Evolutionary conservation across 2,888 invertebrate genomes (phyloP).

Genomic region (Mesoligia furuncula): DNA sequence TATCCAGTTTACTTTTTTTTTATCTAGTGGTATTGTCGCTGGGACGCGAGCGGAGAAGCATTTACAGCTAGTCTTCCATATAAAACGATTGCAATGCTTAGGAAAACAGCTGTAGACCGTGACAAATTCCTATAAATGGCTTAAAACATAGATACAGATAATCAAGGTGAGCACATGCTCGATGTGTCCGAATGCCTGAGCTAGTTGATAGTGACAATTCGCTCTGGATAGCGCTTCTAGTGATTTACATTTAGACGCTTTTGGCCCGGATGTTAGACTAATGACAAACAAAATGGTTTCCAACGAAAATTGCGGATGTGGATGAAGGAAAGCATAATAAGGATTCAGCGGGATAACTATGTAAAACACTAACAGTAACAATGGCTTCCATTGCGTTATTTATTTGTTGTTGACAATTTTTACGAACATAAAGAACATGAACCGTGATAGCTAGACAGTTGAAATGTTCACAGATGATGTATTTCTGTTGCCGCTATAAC

Average conservation of each 20-base stretch:
- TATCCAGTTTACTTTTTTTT: too few species aligned
- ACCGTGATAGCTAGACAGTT: too few species aligned
- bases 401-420: too few species aligned
- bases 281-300: background rate
- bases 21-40: too few species aligned
- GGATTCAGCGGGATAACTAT: background rate
- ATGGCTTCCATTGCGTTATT: too few species aligned
- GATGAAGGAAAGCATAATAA: background rate
- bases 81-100: conserved; percentile 24
- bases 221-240: background rate
- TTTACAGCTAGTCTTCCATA: background rate
- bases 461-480: too few species aligned
- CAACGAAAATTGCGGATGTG: background rate
- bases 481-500: too few species aligned
- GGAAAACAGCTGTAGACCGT: conserved; percentile 20
- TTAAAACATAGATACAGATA: conserved; percentile 17
- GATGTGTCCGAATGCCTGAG: conserved; percentile 38
- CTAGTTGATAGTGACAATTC: conserved; percentile 39
- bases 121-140: conserved; percentile 30
- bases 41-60: too few species aligned
- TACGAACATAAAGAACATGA: too few species aligned
- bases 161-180: conserved; percentile 42
- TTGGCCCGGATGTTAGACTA: conserved; percentile 15
- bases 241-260: background rate
- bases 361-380: too few species aligned